phyloP scores from a whole-genome alignment of 2,888 invertebrate genomes.

The Crematogaster levior region DNA sequence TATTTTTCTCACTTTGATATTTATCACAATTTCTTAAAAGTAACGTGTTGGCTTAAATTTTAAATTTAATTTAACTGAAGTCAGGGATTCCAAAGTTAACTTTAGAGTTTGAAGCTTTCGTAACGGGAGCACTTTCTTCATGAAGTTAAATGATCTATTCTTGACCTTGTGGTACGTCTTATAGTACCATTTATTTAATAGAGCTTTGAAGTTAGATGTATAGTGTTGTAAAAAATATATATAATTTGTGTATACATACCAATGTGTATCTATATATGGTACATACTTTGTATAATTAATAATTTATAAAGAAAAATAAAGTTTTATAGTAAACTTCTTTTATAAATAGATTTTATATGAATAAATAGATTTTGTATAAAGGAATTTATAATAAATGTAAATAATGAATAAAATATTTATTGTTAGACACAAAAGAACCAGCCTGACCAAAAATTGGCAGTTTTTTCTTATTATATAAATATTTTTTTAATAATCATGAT shows the following conservation, averaged over 20 bases:
- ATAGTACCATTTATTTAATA: not conserved
- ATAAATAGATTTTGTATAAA: not conserved
- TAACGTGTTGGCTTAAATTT: slow-evolving; percentile 6
- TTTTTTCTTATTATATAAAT: too few species aligned
- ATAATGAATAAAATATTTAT: not conserved
- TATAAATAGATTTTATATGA: too few species aligned
- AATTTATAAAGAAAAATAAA: not conserved
- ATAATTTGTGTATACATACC: not conserved
- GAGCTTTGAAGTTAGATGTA: not conserved
- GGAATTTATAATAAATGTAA: not conserved
- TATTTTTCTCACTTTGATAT: not conserved
- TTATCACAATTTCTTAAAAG: slow-evolving; percentile 35
- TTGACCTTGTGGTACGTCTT: not conserved
- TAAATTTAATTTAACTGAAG: slow-evolving; percentile 39
- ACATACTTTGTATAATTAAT: not conserved
- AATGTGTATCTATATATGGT: too few species aligned
- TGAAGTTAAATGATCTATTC: slow-evolving; percentile 41
- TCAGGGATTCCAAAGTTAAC: slow-evolving; percentile 8
- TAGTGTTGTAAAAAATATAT: not conserved
- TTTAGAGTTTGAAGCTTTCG: slow-evolving; percentile 7
- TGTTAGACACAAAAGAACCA: too few species aligned
- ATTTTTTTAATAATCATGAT: not conserved
- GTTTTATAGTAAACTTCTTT: not conserved
- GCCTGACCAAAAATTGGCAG: too few species aligned
- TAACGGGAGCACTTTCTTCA: not conserved